Evolutionary conservation across 2,797 vertebrate species (phyloP), one percentile per base, ranked within the genome.

Genomic region (Betta splendens): DNA sequence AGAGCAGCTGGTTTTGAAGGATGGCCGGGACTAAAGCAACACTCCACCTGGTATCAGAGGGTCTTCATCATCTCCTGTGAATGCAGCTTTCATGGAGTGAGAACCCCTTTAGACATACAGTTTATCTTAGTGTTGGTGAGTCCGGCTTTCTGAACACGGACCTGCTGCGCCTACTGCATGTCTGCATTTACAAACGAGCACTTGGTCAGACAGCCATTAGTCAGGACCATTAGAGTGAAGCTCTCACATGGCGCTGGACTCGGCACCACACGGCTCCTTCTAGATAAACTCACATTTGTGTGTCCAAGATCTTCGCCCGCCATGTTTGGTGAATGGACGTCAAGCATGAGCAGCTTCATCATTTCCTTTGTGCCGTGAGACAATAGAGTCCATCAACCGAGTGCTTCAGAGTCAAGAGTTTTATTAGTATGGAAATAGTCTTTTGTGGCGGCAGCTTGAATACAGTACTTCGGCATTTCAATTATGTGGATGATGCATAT

Each of bases 31-130:
- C 15, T 7, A 16, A 22, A 54, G 6, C 4, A 29, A n/a, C 11
- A 10, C 15, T 22, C 26, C 13, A 2, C 12, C 17, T 8, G 13
- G 4, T 12, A 58, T 36, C 20, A 42, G 7, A 12, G 70, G 20
- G 35, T 23, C 38, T 58, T 25, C 43, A 3, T 64, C 49, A 45
- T 32, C 13, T 49, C 49, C 28, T 5, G 17, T 37, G 31, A 33
- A 5, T 13, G 6, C 25, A 21, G 32, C 57, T 29, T 53, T 28
- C 13, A n/a, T 22, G 42, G 47, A 33, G 12, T 25, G 11, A 52
- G 15, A 16, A 51, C 49, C 17, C 36, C n/a, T n/a, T n/a, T n/a
- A n/a, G n/a, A n/a, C n/a, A n/a, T n/a, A n/a, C n/a, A n/a, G n/a
- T n/a, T n/a, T n/a, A 16, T 17, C n/a, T 49, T 8, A 9, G 10